Base-by-base conservation (phyloP, 2,797 vertebrate genomes). In the Dendrocincla fuliginosa region DNA sequence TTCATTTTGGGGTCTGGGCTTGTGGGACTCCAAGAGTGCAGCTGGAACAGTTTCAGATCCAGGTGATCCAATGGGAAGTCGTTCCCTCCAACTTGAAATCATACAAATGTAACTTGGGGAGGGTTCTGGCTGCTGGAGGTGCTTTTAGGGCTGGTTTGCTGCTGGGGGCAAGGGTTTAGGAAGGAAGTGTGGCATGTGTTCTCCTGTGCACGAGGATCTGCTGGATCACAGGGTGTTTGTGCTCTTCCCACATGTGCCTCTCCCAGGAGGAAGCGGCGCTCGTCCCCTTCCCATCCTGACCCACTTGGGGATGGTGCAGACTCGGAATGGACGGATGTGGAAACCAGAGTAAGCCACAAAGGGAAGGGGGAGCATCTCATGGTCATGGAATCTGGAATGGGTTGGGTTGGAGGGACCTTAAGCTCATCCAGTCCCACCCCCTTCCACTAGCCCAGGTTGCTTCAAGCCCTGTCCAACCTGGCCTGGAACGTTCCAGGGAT, bases 321-420 rank as follows among this genome's bases (percentile, higher is more conserved):
- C 59, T 98, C 98, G 6, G 97, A 98, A 33, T 99, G 98, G 99
- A 99, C 99, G 1, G 99, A 99, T 74, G 98, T 99, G 42, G 99
- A 99, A 90, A 99, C 98, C 5, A 98, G 99, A 97, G 99, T 99
- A 98, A 97, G 98, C 71, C 22, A 10, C 52, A 57, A 52, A 35
- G 41, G 59, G 37, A 44, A 10, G 28, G 13, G 16, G 65, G 37
- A 32, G 2, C 6, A 9, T 2, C 30, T 39, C 18, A 0, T 63
- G 4, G 2, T 37, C n/a, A 7, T 9, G 49, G n/a, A 53, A 37
- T 55, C 25, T 2, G 47, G 33, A 6, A 4, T 20, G 37, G 50
- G 3, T 1, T 0, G 13, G 73, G 11, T 1, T 28, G 65, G 65
- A 37, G 39, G 46, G 39, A 30, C 0, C 3, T 14, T 8, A 6